A percentile compares a stretch with the other conserved stretches of the same genome.
Evolutionary conservation across 2,113 vertebrate species (phyloP).

Genomic region (mouse (Mus musculus)): GRCm39 chr1:105292001-105292500

Average conservation of each 20-base stretch:
- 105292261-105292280: not conserved
- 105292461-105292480: not conserved
- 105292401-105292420: not conserved
- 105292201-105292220: not conserved
- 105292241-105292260: not conserved
- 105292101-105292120: not conserved
- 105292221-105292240: not conserved
- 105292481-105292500: not conserved
- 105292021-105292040: not conserved
- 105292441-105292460: fast-evolving
- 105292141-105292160: not conserved
- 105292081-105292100: not conserved
- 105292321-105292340: not conserved
- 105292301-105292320: not conserved
- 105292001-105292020: not conserved
- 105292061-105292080: not conserved
- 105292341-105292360: not conserved
- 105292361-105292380: not conserved
- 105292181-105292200: not conserved
- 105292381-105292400: not conserved
- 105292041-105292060: not conserved
- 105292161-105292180: not conserved
- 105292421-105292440: too few relatives aligned
- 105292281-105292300: not conserved
- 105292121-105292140: not conserved